These are phyloP conservation scores for Deilephila elpenor DNA, from an alignment of 2,888 invertebrate genomes.

Conservation along the genomic window DNA sequence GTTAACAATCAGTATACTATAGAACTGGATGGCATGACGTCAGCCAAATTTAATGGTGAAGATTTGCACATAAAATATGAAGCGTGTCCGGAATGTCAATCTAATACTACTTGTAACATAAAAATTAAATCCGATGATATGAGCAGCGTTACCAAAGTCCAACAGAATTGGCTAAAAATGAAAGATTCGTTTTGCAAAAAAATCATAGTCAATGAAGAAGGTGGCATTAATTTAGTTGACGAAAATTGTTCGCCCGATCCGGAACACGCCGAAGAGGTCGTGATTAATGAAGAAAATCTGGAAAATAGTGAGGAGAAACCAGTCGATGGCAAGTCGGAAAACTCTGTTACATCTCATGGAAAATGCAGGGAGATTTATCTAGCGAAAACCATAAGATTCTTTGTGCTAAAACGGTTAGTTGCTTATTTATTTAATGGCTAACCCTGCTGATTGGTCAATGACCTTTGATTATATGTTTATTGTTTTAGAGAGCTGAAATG, in stretches of 20 bases:
- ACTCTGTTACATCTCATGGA: conserved; percentile 53
- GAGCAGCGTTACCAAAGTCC: conserved; percentile 48
- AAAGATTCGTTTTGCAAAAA: conserved; percentile 70
- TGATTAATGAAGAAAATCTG: conserved; percentile 36
- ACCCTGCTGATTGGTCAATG: not conserved
- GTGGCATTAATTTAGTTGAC: conserved; percentile 57
- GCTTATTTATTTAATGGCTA: conserved; percentile 5
- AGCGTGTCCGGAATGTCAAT: conserved; percentile 64
- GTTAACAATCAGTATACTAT: conserved; percentile 62
- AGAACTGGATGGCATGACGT: conserved; percentile 62
- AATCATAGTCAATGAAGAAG: conserved; percentile 68
- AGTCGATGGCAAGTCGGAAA: conserved; percentile 53
- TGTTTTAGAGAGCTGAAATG: conserved; percentile 66
- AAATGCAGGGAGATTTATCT: conserved; percentile 66
- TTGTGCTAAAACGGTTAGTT: conserved; percentile 67
- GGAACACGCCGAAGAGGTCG: conserved; percentile 42
- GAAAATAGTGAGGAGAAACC: conserved; percentile 41
- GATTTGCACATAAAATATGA: conserved; percentile 62
- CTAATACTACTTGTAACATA: conserved; percentile 63
- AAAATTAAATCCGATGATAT: conserved; percentile 57
- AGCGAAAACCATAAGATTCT: conserved; percentile 65
- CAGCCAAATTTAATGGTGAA: conserved; percentile 66
- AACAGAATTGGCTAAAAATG: conserved; percentile 67
- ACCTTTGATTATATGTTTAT: not conserved
- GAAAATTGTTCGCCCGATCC: conserved; percentile 50